Evolutionary conservation across 1,140 invertebrate genomes (phyloP).

Genomic region (Calephelis nemesis): DNA sequence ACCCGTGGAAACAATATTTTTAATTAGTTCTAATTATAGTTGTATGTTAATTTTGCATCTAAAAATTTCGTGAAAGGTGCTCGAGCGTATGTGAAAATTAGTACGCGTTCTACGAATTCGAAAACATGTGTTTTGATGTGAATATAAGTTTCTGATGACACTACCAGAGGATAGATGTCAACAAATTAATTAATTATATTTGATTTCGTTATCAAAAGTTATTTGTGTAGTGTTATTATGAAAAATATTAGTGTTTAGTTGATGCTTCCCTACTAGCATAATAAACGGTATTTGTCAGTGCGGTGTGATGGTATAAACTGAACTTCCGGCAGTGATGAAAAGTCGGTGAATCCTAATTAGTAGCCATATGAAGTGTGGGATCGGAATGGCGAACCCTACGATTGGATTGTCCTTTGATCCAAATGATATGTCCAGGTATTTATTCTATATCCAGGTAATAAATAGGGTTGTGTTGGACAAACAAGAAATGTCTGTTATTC

Average conservation of each 20-base stretch:
- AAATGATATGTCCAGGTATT: constrained; percentile 84
- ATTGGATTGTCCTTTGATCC: constrained; percentile 86
- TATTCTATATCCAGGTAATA: no score
- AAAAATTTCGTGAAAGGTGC: constrained; percentile 55
- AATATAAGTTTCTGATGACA: constrained; percentile 67
- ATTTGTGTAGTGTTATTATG: constrained; percentile 29
- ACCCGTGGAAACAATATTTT: constrained; percentile 68
- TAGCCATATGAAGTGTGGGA: constrained; percentile 20
- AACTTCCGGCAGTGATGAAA: constrained; percentile 62
- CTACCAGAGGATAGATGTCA: constrained; percentile 59
- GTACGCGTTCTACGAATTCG: constrained; percentile 45
- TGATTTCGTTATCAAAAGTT: constrained; percentile 42
- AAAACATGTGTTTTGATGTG: constrained; percentile 76
- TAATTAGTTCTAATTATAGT: constrained; percentile 73
- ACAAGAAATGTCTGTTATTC: no score
- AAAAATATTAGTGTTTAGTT: neutral
- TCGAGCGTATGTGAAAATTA: constrained; percentile 44
- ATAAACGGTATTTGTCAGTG: constrained; percentile 31
- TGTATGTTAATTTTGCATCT: constrained; percentile 53
- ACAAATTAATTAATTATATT: constrained; percentile 64
- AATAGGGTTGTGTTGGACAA: no score
- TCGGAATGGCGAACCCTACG: constrained; percentile 68
- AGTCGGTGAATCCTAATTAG: constrained; percentile 46
- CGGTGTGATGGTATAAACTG: constrained; percentile 38
- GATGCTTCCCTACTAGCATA: constrained; percentile 22